Conservation (phyloP, 2,113 vertebrate species). For the Cyanoramphus novaezelandiae region DNA sequence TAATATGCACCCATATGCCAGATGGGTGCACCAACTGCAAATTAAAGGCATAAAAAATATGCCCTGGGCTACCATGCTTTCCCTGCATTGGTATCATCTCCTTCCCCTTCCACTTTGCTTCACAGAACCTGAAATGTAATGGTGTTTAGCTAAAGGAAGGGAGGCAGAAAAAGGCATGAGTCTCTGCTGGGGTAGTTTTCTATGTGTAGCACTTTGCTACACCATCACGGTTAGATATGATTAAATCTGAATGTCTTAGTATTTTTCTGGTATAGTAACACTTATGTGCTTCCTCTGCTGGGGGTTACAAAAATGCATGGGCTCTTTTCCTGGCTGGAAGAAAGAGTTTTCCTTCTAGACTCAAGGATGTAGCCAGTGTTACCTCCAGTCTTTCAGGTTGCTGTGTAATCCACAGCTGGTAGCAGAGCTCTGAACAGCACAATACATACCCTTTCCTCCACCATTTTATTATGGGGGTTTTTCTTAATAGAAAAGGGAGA, state of each 20-base stretch:
- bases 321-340: neutral
- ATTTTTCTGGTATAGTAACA: neutral
- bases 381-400: neutral
- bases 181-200: neutral
- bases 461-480: neutral
- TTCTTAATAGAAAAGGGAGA: neutral
- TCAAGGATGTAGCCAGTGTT: neutral
- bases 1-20: neutral
- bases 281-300: neutral
- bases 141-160: neutral
- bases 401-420: neutral
- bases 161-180: neutral
- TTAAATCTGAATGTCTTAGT: neutral
- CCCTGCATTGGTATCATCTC: neutral
- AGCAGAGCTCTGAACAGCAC: neutral
- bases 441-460: neutral
- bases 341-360: neutral
- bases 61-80: neutral
- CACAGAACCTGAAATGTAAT: neutral
- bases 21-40: neutral
- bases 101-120: neutral
- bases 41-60: constrained; percentile 28
- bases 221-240: neutral
- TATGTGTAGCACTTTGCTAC: neutral
- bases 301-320: accelerated